These are phyloP conservation scores for Rhabdophis nuchalis DNA, from an alignment of 2,797 vertebrate genomes.

Conservation along the genomic window DNA sequence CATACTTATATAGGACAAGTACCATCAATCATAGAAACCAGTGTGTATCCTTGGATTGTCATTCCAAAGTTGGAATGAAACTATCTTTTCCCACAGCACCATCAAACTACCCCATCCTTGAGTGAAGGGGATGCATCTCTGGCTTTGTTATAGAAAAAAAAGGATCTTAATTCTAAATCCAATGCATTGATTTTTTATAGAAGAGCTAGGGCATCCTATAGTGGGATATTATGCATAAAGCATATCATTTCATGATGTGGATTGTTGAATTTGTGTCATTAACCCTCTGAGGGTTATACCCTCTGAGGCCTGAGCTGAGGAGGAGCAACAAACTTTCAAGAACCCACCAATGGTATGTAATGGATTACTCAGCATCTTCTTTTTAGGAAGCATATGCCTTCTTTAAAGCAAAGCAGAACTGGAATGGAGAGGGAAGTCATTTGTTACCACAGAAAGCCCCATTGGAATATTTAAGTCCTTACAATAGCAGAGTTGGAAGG, in stretches of 20 bases:
- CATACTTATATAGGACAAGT: neutral
- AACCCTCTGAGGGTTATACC: neutral
- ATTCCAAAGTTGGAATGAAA: neutral
- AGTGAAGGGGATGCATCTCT: neutral
- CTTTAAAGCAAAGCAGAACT: neutral
- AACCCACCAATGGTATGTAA: neutral
- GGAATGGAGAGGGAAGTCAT: neutral
- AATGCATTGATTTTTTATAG: neutral
- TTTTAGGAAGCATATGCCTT: neutral
- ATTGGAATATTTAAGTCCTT: neutral
- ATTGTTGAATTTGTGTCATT: neutral
- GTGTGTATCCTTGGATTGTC: neutral
- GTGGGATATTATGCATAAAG: neutral
- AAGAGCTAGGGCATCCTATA: neutral
- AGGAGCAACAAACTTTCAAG: neutral
- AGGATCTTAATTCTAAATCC: neutral
- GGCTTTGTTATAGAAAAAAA: neutral
- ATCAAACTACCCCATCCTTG: neutral
- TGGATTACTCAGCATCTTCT: neutral
- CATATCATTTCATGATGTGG: neutral
- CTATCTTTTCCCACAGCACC: neutral
- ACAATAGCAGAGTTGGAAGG: too few species aligned
- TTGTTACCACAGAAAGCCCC: neutral
- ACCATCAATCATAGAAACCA: neutral
- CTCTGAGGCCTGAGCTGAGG: neutral